Evolutionary conservation across 2,113 vertebrate genomes (phyloP), one percentile per base, ranked within the genome.

Genomic region (Brienomyrus brachyistius): DNA sequence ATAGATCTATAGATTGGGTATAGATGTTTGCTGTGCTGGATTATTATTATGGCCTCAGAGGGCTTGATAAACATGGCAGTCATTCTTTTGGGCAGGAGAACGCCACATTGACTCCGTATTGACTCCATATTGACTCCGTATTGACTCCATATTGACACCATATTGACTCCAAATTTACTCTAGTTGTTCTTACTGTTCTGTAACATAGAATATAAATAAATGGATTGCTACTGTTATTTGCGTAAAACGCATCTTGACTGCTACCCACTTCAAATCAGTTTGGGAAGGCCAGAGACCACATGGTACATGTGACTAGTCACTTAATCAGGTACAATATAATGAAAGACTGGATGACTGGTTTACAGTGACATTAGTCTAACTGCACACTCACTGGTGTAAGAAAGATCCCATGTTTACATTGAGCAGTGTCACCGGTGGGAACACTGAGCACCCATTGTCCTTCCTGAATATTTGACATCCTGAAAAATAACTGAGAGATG

Each of bases 321-420:
- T 7, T 80, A 40, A 21, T 43, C 35, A 19, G 74, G 13, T 80
- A 43, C 4, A 80, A 19, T 80, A 80, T 80, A 80, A 40, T 19
- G 74, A 43, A 43, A 80, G 13, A 80, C 40, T 27, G 35, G 35
- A 40, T 80, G 74, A 80, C 19, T 80, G 74, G 74, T 80, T 80
- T 80, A 80, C 74, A 80, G 74, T 80, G 74, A 80, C 31, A 80
- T 80, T 80, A 80, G 31, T 80, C 35, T 80, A 80, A 80, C 74
- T 80, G 74, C 35, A 40, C 74, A 80, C 74, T 80, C 31, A 80
- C 35, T 80, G 70, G 74, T 80, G 74, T 80, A 77, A 77, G 31
- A 40, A 35, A 77, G 70, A 40, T 40, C 31, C 35, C 40, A 43
- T 77, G 27, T 77, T 77, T 77, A 77, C 70, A 77, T 5, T 77